A percentile compares a stretch with the other conserved stretches of the same genome.
Evolutionary conservation across 2,113 vertebrate genomes (phyloP).

Genomic region (Pachypanchax playfairii): DNA sequence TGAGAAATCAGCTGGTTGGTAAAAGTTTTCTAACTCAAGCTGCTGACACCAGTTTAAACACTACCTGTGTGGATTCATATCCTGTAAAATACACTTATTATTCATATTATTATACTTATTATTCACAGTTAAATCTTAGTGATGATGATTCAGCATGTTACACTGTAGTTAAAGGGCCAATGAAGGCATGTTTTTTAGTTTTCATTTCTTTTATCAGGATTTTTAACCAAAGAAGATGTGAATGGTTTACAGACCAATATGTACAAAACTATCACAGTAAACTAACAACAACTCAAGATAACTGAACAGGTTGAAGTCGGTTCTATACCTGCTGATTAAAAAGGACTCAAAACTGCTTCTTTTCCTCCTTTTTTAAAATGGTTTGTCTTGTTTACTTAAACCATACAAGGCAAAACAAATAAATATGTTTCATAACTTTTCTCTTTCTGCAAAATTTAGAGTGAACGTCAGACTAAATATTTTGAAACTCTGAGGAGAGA

Average conservation of each 20-base stretch:
- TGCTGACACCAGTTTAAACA: conserved; percentile 8
- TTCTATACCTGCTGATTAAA: conserved; percentile 5
- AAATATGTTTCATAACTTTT: neutral
- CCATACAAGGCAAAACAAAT: conserved; percentile 4
- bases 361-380: neutral
- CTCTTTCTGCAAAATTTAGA: neutral
- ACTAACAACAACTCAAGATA: conserved; percentile 18
- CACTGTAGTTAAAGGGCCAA: neutral
- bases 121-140: too few species aligned
- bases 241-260: too few species aligned
- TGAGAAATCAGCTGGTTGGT: conserved; percentile 13
- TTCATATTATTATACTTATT: too few species aligned
- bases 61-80: neutral
- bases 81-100: too few species aligned
- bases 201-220: neutral
- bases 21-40: conserved; percentile 16
- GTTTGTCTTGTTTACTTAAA: conserved; percentile 14
- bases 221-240: neutral
- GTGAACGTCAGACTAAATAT: neutral
- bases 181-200: neutral
- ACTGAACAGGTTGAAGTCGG: conserved; percentile 20
- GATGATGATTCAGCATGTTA: conserved; percentile 5
- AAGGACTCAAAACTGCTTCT: conserved; percentile 1
- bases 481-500: neutral
- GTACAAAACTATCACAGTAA: too few species aligned